phyloP scores from a whole-genome alignment of 2,888 invertebrate genomes.

The Ecdyonurus torrentis region DNA sequence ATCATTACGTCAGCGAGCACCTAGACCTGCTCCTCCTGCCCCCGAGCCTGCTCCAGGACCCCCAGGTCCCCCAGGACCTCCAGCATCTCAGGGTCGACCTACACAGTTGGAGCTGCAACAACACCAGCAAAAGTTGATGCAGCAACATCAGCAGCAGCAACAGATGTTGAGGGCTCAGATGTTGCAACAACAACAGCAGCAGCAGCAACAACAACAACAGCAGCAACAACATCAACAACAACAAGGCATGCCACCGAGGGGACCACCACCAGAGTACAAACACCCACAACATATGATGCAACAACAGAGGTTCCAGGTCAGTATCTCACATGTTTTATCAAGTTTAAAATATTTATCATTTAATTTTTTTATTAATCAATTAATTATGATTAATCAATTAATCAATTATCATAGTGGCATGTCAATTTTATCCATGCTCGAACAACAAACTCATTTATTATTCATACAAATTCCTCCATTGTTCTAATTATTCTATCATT shows the following conservation, averaged over 20 bases:
- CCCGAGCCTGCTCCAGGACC: conserved; percentile 4
- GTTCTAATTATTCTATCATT: too few relatives aligned
- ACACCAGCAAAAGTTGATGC: neutral
- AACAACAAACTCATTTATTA: too few relatives aligned
- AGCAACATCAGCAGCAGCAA: conserved; percentile 8
- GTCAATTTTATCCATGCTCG: too few relatives aligned
- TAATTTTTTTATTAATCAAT: too few relatives aligned
- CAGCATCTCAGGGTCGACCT: neutral
- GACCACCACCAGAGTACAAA: conserved; percentile 77
- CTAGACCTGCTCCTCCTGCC: conserved; percentile 31
- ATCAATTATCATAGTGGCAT: too few relatives aligned
- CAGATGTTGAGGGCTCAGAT: conserved; percentile 17
- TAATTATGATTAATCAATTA: too few relatives aligned
- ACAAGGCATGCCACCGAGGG: conserved; percentile 26
- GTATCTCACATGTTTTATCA: conserved; percentile 25
- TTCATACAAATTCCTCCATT: too few relatives aligned
- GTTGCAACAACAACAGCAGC: conserved; percentile 26
- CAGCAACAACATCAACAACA: conserved; percentile 19
- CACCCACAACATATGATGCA: conserved; percentile 34
- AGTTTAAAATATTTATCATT: too few relatives aligned
- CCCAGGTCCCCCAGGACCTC: conserved; percentile 1
- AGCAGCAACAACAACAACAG: conserved; percentile 26
- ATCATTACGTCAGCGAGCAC: conserved; percentile 44
- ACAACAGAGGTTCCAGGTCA: conserved; percentile 31
- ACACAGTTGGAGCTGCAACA: conserved; percentile 5